Base-by-base conservation (phyloP, 2,797 vertebrate genomes). In the Champsocephalus gunnari region DNA sequence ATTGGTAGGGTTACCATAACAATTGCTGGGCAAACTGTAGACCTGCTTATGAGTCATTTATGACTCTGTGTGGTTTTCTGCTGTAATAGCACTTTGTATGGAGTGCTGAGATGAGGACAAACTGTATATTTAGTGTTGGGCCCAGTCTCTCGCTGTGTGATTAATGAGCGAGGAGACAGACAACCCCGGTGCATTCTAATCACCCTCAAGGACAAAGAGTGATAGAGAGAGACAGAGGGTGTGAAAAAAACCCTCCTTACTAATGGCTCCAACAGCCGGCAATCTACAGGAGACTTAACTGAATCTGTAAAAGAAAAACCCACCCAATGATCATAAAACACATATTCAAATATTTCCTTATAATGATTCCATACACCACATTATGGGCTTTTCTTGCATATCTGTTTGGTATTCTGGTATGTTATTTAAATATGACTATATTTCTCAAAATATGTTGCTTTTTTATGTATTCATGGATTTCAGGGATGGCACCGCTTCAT, bases 51-150 rank as follows among this genome's bases (percentile, higher is more conserved):
- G 85, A 85, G 84, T 87, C 84, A 85, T 90, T 80, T 88, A 75
- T 79, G 86, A 83, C 76, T 75, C 82, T 64, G 54, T 73, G 83
- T 75, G 79, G 82, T 64, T 89, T 90, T 84, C 77, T 89, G 87
- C 87, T 87, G 88, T 72, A 77, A 77, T 77, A 71, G 83, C 83
- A 84, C 67, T 89, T 87, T 88, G 83, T 75, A 75, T 69, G 58
- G 72, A 80, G 84, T 80, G 88, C 89, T 85, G 79, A 85, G 89
- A 88, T 68, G 88, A 90, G 89, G 77, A 88, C 87, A 89, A 90
- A 91, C 92, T 92, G 91, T 92, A 91, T 88, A 84, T 90, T 92
- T 87, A 92, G 91, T 72, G 84, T 71, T 69, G 55, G 67, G 71
- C 73, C 75, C 71, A 63, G 78, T 78, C 84, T 75, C 88, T 90